Evolutionary conservation across 2,797 vertebrate species (phyloP).

Genomic region (Acipenser oxyrinchus): DNA sequence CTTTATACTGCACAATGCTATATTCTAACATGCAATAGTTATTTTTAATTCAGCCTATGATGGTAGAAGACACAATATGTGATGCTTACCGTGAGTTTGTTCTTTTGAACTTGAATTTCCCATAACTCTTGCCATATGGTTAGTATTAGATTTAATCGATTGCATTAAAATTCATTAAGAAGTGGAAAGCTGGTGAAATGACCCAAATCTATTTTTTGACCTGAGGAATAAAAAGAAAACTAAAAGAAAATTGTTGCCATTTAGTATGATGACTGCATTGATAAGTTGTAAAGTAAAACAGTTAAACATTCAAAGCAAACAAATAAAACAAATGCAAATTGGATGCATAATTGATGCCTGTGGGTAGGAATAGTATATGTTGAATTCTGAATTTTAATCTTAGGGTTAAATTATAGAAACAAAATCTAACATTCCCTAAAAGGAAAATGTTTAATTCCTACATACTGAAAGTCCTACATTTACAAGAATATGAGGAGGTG

Average conservation of each 20-base stretch:
- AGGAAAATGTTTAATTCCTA: no score
- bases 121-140: constrained; percentile 35
- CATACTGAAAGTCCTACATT: no score
- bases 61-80: not conserved
- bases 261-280: not conserved
- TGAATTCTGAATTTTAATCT: no score
- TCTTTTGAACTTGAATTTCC: constrained; percentile 20
- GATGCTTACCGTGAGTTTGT: constrained; percentile 10
- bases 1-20: no score
- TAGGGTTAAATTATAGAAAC: no score
- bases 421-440: no score
- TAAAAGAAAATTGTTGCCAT: constrained; percentile 6
- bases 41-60: no score
- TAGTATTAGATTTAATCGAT: constrained; percentile 50
- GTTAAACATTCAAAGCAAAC: not conserved
- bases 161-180: constrained; percentile 56
- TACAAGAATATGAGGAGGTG: no score
- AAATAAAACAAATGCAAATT: not conserved
- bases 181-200: constrained; percentile 37
- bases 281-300: constrained; percentile 43
- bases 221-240: constrained; percentile 48
- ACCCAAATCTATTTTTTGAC: constrained; percentile 48
- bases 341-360: no score
- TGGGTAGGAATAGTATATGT: no score
- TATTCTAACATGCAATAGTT: no score